phyloP scores from a whole-genome alignment of 2,797 vertebrate species.

The Phoxinus dragarum region DNA sequence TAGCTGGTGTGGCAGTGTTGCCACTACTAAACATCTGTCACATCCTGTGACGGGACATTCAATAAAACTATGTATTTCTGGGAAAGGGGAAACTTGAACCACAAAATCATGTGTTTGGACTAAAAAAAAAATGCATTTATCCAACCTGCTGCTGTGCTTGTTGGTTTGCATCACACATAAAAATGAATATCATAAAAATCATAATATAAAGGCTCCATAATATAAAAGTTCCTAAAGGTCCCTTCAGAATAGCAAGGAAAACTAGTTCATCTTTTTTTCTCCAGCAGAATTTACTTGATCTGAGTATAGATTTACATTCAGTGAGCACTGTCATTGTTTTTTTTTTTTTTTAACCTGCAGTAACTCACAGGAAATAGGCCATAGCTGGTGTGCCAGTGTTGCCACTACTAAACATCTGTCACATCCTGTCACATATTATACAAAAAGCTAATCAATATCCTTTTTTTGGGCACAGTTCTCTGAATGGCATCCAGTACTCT shows the following conservation, averaged over 20 bases:
- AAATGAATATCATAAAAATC: not conserved
- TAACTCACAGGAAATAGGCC: conserved; percentile 21
- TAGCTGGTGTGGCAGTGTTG: not conserved
- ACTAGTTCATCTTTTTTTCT: not conserved
- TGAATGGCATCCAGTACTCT: not conserved
- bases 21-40: conserved; percentile 10
- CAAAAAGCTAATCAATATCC: not conserved
- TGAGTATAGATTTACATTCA: not conserved
- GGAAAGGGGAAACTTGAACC: not conserved
- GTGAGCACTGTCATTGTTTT: not conserved
- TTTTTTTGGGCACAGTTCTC: not conserved
- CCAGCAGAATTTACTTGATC: not conserved
- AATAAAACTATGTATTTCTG: not conserved
- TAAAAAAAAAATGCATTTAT: not conserved
- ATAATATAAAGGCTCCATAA: not conserved
- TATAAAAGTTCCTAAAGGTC: not conserved
- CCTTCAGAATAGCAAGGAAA: not conserved
- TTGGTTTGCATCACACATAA: not conserved
- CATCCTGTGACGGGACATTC: not conserved
- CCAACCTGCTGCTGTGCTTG: not conserved
- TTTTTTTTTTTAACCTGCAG: not conserved
- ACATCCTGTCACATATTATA: conserved; percentile 5
- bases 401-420: conserved; percentile 2
- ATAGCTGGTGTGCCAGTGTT: not conserved
- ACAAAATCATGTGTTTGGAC: not conserved